Conservation (phyloP, 2,113 vertebrate species). For the Poeciliopsis occidentalis region DNA sequence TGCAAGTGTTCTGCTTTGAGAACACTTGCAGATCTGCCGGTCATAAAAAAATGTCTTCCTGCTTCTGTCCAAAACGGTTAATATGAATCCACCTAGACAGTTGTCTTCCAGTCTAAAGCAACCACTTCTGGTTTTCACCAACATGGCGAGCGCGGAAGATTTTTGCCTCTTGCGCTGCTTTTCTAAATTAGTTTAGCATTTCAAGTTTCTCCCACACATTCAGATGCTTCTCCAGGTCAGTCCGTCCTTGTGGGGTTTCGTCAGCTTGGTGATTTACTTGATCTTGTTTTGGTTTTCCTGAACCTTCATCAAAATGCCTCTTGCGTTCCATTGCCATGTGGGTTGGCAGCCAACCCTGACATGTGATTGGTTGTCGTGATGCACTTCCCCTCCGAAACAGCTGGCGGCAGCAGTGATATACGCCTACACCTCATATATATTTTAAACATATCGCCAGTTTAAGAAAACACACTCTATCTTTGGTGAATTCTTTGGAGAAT, state of each 20-base stretch:
- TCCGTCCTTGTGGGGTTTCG: slow-evolving; percentile 10
- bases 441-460: too few relatives aligned
- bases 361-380: too few relatives aligned
- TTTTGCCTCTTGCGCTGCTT: not conserved
- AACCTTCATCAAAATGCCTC: slow-evolving; percentile 17
- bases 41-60: not conserved
- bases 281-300: not conserved
- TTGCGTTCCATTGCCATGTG: slow-evolving; percentile 28
- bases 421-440: too few relatives aligned
- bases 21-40: not conserved
- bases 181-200: not conserved
- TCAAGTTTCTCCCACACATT: not conserved
- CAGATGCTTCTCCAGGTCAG: not conserved
- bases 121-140: not conserved
- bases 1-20: too few relatives aligned
- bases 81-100: not conserved
- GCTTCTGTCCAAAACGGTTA: not conserved
- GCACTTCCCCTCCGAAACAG: too few relatives aligned
- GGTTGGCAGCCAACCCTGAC: not conserved
- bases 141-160: not conserved
- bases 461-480: too few relatives aligned
- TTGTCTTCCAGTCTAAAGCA: not conserved
- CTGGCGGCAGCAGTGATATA: too few relatives aligned
- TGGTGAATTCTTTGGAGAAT: too few relatives aligned
- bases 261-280: not conserved